A percentile compares a stretch with the other conserved stretches of the same genome.
Conservation (phyloP, 1,140 invertebrate species). For the Apis laboriosa region DNA sequence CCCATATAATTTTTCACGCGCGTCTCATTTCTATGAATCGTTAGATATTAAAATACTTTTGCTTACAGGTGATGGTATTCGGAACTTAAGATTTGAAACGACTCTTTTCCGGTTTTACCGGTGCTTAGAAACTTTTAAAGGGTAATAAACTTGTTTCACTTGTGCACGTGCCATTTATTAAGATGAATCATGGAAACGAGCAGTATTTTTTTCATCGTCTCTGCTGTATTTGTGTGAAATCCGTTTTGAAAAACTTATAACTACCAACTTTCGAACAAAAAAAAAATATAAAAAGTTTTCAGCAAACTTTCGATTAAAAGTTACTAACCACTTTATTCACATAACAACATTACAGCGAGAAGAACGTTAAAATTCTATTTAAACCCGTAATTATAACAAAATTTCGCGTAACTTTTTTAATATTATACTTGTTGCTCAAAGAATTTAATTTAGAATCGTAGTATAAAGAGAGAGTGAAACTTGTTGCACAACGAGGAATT, state of each 20-base stretch:
- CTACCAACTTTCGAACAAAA: not conserved
- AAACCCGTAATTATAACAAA: too few relatives aligned
- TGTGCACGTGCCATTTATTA: slow-evolving; percentile 71
- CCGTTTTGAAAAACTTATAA: not conserved
- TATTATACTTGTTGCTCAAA: not conserved
- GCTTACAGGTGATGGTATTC: slow-evolving; percentile 71
- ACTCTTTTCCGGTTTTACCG: slow-evolving; percentile 57
- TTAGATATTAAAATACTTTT: slow-evolving; percentile 56
- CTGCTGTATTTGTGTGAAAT: not conserved
- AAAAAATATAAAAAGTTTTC: not conserved
- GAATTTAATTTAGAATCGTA: not conserved
- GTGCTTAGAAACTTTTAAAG: slow-evolving; percentile 71
- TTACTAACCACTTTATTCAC: too few relatives aligned
- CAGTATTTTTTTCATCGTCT: slow-evolving; percentile 35
- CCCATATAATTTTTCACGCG: not conserved
- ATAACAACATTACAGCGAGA: too few relatives aligned
- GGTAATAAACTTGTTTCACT: slow-evolving; percentile 71
- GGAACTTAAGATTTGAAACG: slow-evolving; percentile 72
- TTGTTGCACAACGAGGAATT: not conserved
- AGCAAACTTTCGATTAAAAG: too few relatives aligned
- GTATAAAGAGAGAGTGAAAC: not conserved
- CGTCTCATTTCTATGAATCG: slow-evolving; percentile 13
- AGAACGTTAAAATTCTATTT: too few relatives aligned
- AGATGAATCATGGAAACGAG: slow-evolving; percentile 66
- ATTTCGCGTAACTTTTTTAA: too few relatives aligned